These are phyloP conservation scores for Cabera pusaria DNA, from an alignment of 2,888 invertebrate species.

Conservation along the genomic window DNA sequence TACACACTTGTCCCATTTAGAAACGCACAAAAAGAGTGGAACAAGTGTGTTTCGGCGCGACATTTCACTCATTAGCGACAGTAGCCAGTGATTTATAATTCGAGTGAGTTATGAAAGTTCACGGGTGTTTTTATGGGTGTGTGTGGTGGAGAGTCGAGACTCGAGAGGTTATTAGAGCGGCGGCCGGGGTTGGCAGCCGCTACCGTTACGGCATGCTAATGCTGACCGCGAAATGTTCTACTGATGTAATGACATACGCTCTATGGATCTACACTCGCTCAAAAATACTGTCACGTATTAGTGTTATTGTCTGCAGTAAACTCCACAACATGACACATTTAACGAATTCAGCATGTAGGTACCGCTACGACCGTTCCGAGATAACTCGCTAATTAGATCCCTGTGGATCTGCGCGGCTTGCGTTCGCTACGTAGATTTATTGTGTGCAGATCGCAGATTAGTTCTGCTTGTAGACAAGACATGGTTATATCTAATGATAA, in stretches of 20 bases:
- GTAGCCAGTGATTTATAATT: slow-evolving; percentile 32
- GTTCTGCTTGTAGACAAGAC: slow-evolving; percentile 12
- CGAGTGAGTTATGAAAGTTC: slow-evolving; percentile 26
- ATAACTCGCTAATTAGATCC: slow-evolving; percentile 19
- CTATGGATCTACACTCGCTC: slow-evolving; percentile 43
- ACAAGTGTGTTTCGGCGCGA: slow-evolving; percentile 47
- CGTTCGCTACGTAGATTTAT: slow-evolving; percentile 13
- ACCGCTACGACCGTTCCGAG: slow-evolving; percentile 17
- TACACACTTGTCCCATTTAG: slow-evolving; percentile 64
- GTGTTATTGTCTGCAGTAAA: slow-evolving; percentile 26
- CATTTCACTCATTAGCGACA: slow-evolving; percentile 49
- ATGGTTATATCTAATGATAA: slow-evolving; percentile 23
- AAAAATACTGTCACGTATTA: slow-evolving; percentile 37
- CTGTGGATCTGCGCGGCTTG: slow-evolving; percentile 11
- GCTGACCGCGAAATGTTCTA: slow-evolving; percentile 63
- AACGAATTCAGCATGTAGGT: slow-evolving; percentile 17
- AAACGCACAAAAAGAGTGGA: slow-evolving; percentile 42
- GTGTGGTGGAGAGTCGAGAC: slow-evolving; percentile 33
- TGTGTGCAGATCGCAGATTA: slow-evolving; percentile 13
- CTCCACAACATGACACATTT: slow-evolving; percentile 31
- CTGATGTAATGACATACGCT: slow-evolving; percentile 62
- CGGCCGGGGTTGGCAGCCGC: slow-evolving; percentile 38
- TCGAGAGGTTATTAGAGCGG: slow-evolving; percentile 47
- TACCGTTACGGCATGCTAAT: slow-evolving; percentile 75
- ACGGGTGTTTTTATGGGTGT: slow-evolving; percentile 27